phyloP scores from a whole-genome alignment of 2,797 vertebrate genomes.

The Prunella strophiata region DNA sequence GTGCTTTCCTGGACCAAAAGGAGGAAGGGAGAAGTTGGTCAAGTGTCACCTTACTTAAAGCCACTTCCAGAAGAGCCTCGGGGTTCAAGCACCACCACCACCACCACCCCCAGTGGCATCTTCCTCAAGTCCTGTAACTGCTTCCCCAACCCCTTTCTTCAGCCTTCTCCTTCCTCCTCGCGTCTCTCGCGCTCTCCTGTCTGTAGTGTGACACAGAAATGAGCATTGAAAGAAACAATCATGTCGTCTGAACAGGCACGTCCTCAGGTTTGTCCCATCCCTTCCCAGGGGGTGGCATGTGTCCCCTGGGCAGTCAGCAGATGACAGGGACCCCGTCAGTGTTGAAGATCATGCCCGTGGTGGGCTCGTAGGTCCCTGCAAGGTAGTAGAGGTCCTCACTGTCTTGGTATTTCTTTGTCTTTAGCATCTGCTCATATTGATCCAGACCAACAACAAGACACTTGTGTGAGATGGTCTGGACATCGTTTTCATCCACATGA shows the following conservation, averaged over 20 bases:
- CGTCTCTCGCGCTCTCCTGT: slow-evolving; percentile 41
- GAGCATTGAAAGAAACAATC: slow-evolving; percentile 74
- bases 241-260: slow-evolving; percentile 74
- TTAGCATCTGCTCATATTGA: slow-evolving; percentile 97
- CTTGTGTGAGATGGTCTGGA: slow-evolving; percentile 99
- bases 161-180: slow-evolving; percentile 59
- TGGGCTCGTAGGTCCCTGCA: slow-evolving; percentile 97
- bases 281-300: slow-evolving; percentile 15
- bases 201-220: slow-evolving; percentile 62
- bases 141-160: slow-evolving; percentile 39
- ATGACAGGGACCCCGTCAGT: slow-evolving; percentile 96
- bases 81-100: background rate
- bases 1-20: slow-evolving; percentile 42
- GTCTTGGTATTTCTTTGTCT: slow-evolving; percentile 97
- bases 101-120: background rate
- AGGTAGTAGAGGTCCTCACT: slow-evolving; percentile 99
- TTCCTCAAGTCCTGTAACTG: slow-evolving; percentile 15
- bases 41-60: slow-evolving; percentile 25
- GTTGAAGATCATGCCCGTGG: slow-evolving; percentile 99
- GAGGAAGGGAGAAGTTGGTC: slow-evolving; percentile 51
- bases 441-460: slow-evolving; percentile 97
- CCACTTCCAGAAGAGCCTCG: background rate
- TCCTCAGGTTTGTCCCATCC: slow-evolving; percentile 49
- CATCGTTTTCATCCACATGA: slow-evolving; percentile 97
- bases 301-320: slow-evolving; percentile 80